These are phyloP conservation scores for Lindbergichthys nudifrons DNA, from an alignment of 2,797 vertebrate genomes.

Conservation along the genomic window DNA sequence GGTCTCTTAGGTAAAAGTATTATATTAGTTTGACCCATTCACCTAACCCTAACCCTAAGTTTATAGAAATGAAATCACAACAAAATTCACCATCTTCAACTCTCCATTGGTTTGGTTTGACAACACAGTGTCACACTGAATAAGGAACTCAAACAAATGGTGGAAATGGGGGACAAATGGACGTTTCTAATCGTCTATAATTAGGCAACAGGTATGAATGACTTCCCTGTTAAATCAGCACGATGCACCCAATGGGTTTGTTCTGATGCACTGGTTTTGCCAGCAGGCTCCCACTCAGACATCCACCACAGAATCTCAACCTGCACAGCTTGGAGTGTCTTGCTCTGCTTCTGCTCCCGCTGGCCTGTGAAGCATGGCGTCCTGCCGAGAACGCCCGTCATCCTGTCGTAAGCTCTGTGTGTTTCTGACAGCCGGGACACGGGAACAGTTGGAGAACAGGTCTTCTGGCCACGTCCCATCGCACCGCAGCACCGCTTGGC, in stretches of 20 bases:
- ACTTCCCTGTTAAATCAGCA: constrained; percentile 11
- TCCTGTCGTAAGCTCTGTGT: constrained; percentile 15
- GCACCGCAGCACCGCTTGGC: constrained; percentile 22
- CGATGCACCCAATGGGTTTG: constrained; percentile 14
- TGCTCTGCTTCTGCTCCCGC: constrained; percentile 22
- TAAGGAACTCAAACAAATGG: constrained; percentile 11
- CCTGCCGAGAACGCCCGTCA: constrained; percentile 13
- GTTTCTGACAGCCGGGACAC: constrained; percentile 48
- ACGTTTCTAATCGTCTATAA: neutral
- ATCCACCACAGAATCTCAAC: constrained; percentile 21
- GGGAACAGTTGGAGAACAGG: constrained; percentile 31
- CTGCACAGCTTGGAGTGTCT: constrained; percentile 25
- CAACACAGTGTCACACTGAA: neutral
- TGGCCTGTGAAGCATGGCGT: constrained; percentile 21
- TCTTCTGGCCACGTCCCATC: constrained; percentile 27
- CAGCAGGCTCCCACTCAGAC: constrained; percentile 20
- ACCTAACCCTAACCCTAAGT: too few relatives aligned
- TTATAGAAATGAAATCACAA: neutral
- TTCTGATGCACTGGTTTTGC: constrained; percentile 31
- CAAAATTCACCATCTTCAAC: neutral
- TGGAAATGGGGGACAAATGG: constrained; percentile 12
- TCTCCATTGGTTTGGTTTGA: neutral
- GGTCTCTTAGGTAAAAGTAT: too few relatives aligned
- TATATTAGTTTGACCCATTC: too few relatives aligned
- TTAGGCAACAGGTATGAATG: constrained; percentile 9